These are phyloP conservation scores for Larimichthys polyactis DNA, from an alignment of 2,113 vertebrate genomes.

Conservation along the genomic window DNA sequence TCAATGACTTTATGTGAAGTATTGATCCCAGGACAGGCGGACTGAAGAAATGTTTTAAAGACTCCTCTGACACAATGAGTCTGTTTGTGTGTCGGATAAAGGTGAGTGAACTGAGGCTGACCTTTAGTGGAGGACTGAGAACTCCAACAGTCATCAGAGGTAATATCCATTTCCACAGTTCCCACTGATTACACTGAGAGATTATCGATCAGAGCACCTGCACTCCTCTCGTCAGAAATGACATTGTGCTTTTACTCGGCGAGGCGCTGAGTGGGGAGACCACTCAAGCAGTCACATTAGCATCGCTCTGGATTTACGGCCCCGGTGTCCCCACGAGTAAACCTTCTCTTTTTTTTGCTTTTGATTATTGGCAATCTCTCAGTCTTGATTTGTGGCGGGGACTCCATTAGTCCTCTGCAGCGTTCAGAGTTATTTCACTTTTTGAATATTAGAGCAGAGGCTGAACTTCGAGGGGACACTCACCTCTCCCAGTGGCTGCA, in stretches of 20 bases:
- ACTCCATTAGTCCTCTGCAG: constrained; percentile 59
- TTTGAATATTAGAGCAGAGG: background rate
- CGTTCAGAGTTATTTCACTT: constrained; percentile 34
- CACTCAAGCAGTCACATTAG: constrained; percentile 59
- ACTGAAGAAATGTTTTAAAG: background rate
- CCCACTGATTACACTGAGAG: constrained; percentile 21
- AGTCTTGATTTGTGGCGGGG: constrained; percentile 61
- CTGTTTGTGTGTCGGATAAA: background rate
- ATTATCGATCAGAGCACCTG: constrained; percentile 60
- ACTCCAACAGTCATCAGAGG: constrained; percentile 17
- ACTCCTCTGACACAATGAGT: background rate
- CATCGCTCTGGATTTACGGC: constrained; percentile 61
- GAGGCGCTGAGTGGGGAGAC: constrained; percentile 35
- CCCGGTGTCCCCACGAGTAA: constrained; percentile 47
- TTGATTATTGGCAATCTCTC: constrained; percentile 60
- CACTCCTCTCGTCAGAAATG: constrained; percentile 48
- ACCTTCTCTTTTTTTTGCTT: constrained; percentile 42
- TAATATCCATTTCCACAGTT: constrained; percentile 35
- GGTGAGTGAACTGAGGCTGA: constrained; percentile 18
- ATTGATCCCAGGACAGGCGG: background rate
- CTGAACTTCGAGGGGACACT: background rate
- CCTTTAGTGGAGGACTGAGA: constrained; percentile 23
- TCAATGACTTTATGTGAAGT: constrained; percentile 1
- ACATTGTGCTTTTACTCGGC: constrained; percentile 45
- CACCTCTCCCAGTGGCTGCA: constrained; percentile 99